Evolutionary conservation across 2,113 vertebrate genomes (phyloP).

Genomic region (Eulemur rufifrons): DNA sequence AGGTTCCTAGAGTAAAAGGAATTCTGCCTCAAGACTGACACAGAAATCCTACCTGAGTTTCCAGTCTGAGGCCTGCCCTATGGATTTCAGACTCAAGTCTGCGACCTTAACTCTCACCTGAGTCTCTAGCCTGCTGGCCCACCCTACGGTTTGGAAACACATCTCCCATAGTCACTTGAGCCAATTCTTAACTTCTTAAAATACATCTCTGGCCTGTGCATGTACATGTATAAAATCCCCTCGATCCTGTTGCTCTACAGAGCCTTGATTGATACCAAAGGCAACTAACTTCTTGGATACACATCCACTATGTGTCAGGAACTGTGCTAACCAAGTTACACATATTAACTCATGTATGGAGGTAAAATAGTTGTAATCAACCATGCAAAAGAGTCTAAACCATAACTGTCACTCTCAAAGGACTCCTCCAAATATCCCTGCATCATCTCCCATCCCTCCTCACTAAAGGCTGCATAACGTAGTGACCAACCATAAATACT

Average conservation of each 20-base stretch:
- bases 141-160: background rate
- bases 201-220: background rate
- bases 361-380: background rate
- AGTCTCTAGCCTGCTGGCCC: background rate
- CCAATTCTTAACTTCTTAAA: background rate
- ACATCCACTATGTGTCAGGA: background rate
- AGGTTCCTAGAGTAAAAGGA: background rate
- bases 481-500: background rate
- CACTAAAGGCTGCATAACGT: background rate
- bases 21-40: background rate
- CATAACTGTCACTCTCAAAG: background rate
- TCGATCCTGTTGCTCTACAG: background rate
- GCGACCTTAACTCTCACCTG: background rate
- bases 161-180: background rate
- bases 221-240: background rate
- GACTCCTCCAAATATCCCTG: background rate
- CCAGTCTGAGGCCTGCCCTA: background rate
- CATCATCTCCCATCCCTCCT: background rate
- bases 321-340: background rate
- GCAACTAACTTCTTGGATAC: background rate
- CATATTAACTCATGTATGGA: background rate
- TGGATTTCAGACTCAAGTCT: background rate
- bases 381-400: background rate
- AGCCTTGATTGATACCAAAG: background rate
- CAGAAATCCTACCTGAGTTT: background rate